Base-by-base conservation (phyloP, 2,797 vertebrate genomes). In the Myiotriccus ornatus region DNA sequence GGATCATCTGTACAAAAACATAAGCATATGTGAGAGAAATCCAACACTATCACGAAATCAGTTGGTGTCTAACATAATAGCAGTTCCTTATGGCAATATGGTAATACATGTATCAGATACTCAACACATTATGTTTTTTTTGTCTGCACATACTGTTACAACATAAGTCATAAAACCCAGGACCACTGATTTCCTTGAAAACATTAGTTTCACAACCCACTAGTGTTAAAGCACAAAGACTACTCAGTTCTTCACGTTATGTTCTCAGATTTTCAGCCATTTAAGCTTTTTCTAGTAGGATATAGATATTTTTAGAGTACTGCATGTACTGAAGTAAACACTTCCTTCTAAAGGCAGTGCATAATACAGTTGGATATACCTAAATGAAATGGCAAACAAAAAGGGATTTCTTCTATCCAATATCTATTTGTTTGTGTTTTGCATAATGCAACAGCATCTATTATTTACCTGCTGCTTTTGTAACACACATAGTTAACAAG, bases 21-120 rank as follows among this genome's bases (percentile, higher is more conserved):
- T 84, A 98, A 97, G 97, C 98, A 98, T 98, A 98, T 98, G 98
- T 97, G 97, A 97, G 97, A 97, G 98, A 98, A 98, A 98, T 97
- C 84, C 96, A 97, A 98, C 97, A 97, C 98, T 98, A 98, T 98
- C 98, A 94, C 47, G 0, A 94, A 98, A 98, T 98, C 98, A 98
- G 97, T 96, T 96, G 96, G 94, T 97, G 96, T 93, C 98, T 98
- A 97, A 97, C 98, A 98, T 97, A 97, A 98, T 95, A 96, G 97
- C 97, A 96, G 96, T 96, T 97, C 97, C 98, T 98, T 98, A 98
- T 97, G 98, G 97, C 97, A 97, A 95, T 97, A 97, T 92, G 95
- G 97, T 87, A 96, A 97, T 97, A 96, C 94, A 94, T 59, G 46
- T 97, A 98, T 98, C 98, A 97, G 91, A 98, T 97, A 97, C 96